These are phyloP conservation scores for Trisateles emortualis DNA, from an alignment of 2,888 invertebrate species.

Conservation along the genomic window DNA sequence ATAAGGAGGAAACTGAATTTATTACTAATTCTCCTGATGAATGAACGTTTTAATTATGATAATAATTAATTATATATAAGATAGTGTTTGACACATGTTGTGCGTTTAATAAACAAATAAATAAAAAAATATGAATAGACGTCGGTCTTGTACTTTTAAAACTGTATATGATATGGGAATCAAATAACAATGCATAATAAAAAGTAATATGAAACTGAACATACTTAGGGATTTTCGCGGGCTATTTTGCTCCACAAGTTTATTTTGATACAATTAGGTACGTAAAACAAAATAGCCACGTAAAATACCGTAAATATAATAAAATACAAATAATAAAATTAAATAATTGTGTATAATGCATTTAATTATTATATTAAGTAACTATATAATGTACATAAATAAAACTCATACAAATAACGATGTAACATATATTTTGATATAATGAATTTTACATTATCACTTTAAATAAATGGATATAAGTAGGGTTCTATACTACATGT, in stretches of 20 bases:
- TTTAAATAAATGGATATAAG: slow-evolving; percentile 67
- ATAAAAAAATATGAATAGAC: slow-evolving; percentile 4
- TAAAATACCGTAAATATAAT: no score
- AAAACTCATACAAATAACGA: slow-evolving; percentile 80
- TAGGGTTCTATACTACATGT: slow-evolving; percentile 48
- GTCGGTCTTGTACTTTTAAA: background rate
- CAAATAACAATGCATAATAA: no score
- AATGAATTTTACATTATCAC: slow-evolving; percentile 82
- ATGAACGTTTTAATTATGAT: slow-evolving; percentile 33
- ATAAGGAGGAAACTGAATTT: slow-evolving; percentile 58
- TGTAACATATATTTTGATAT: slow-evolving; percentile 84
- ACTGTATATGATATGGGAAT: no score
- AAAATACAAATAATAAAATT: background rate
- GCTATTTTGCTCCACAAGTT: background rate
- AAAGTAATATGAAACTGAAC: no score
- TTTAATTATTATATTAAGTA: background rate
- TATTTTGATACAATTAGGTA: no score
- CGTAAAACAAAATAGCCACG: no score
- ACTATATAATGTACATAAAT: slow-evolving; percentile 65
- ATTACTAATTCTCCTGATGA: slow-evolving; percentile 31
- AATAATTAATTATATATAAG: slow-evolving; percentile 5
- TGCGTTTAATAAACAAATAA: background rate
- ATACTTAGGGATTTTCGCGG: no score
- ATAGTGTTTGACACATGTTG: background rate
- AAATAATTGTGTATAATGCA: background rate